Evolutionary conservation across 2,797 vertebrate species (phyloP), one percentile per base, ranked within the genome.

Genomic region (Periophthalmus magnuspinnatus): DNA sequence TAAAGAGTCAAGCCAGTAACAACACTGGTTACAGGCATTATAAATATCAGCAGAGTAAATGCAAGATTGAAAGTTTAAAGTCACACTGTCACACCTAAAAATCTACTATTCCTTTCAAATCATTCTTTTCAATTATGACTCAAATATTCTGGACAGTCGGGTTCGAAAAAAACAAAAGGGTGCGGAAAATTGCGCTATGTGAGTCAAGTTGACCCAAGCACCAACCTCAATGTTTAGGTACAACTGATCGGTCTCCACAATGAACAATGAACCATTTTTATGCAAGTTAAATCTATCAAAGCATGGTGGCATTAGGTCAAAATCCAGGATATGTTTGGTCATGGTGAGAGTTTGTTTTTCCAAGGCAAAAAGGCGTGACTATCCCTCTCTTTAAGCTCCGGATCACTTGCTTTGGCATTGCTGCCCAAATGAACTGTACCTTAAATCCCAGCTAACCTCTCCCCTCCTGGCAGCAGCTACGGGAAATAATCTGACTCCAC

Each of bases 401-500:
- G 83, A 86, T 89, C 70, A 74, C 65, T 76, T 59, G 76, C 72
- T 86, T 68, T 85, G 81, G 77, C 70, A 68, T 75, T 45, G 50
- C 69, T 72, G 72, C 81, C 71, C 72, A 85, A 83, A 84, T 85
- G 70, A 79, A 67, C 79, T 73, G 70, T 65, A 36, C 68, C 64
- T 76, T 48, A 41, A 50, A 76, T 61, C 77, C 77, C 74, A 58
- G 41, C 75, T 72, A 72, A 81, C 70, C 82, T 78, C 77, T 79
- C 68, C 69, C 70, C 79, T 81, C 77, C 77, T 88, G 86, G 82
- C 86, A 82, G 72, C 54, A 55, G 38, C 67, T 71, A 60, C 4
- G 73, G 19, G 65, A 83, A 86, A 82, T 76, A 68, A 84, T 83
- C 84, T 79, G 83, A 90, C 78, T 89, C 86, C 84, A 87, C 81